Evolutionary conservation across 2,888 invertebrate genomes (phyloP), one percentile per base, ranked within the genome.

Genomic region (Dendrolimus pini): DNA sequence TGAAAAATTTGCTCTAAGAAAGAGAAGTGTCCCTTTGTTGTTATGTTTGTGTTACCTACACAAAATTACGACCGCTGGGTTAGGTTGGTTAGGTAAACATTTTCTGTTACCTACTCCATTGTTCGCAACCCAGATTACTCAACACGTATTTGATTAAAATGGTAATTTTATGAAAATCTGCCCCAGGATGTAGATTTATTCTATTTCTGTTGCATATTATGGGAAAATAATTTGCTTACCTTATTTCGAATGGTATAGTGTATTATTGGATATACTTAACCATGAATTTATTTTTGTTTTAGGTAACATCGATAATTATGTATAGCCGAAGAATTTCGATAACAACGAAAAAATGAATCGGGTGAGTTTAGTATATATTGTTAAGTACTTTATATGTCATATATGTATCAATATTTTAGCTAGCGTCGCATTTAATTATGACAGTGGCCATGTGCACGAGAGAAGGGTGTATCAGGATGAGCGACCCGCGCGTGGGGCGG

Each of bases 401-500:
- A 12, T 0, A 41, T n/a, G 9, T 41, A 41, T 41, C 1, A 14
- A 52, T 13, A 14, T 10, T 8, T 52, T 1, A 54, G 53, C 59
- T 14, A 53, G 56, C 54, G 52, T 60, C 52, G 41, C 30, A 41
- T 58, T 41, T 56, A 59, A 53, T 62, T 52, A 62, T 66, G 66
- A 68, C 75, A 85, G 85, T 84, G 86, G 82, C 77, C 74, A 70
- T 77, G 83, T 61, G 80, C 77, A 69, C 77, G 82, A 62, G 80
- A 80, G 74, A 82, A 81, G 71, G 72, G 73, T 70, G 77, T 76
- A 67, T 75, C 68, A 62, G 71, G 82, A 82, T 83, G 85, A 77
- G 72, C 66, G 65, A 76, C 75, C 64, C 71, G 75, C 65, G 78
- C 68, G 74, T 67, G 75, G 65, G 72, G 74, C 67, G 74, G 76